These are phyloP conservation scores for Andrena trimmerana DNA, from an alignment of 2,888 invertebrate genomes.

Conservation along the genomic window DNA sequence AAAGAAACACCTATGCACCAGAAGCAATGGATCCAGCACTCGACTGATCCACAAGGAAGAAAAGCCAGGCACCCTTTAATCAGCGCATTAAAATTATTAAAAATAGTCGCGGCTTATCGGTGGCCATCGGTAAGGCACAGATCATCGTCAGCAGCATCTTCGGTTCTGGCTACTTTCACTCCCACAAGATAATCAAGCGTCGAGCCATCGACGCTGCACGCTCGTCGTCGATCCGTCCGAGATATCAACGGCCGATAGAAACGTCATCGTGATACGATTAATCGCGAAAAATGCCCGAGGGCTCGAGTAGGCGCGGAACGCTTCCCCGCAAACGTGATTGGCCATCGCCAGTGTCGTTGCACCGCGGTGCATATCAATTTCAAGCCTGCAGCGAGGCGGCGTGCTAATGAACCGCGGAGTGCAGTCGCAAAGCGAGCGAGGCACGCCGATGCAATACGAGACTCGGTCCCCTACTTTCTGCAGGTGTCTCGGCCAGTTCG, in stretches of 20 bases:
- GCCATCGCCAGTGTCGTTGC: slow-evolving; percentile 54
- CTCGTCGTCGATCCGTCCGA: slow-evolving; percentile 4
- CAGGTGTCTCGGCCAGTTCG: slow-evolving; percentile 53
- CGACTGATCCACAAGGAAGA: too few species aligned
- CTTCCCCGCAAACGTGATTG: slow-evolving; percentile 47
- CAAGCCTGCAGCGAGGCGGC: slow-evolving; percentile 44
- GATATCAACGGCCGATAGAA: slow-evolving; percentile 20
- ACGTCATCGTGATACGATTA: slow-evolving; percentile 30
- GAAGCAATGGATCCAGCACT: too few species aligned
- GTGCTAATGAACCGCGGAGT: slow-evolving; percentile 66
- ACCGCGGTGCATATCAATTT: slow-evolving; percentile 58
- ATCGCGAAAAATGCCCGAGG: slow-evolving; percentile 33
- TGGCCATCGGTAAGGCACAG: background rate
- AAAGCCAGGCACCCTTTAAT: too few species aligned
- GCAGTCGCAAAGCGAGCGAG: slow-evolving; percentile 41
- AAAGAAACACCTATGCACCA: too few species aligned
- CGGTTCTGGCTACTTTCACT: background rate
- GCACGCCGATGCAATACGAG: slow-evolving; percentile 50
- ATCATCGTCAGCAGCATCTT: background rate
- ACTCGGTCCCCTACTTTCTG: slow-evolving; percentile 53
- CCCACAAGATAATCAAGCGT: background rate
- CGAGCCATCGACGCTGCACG: background rate
- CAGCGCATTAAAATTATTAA: too few species aligned
- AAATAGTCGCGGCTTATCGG: background rate
- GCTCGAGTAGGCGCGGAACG: slow-evolving; percentile 15